These are phyloP conservation scores for Seladonia tumulorum DNA, from an alignment of 2,888 invertebrate genomes.

Conservation along the genomic window DNA sequence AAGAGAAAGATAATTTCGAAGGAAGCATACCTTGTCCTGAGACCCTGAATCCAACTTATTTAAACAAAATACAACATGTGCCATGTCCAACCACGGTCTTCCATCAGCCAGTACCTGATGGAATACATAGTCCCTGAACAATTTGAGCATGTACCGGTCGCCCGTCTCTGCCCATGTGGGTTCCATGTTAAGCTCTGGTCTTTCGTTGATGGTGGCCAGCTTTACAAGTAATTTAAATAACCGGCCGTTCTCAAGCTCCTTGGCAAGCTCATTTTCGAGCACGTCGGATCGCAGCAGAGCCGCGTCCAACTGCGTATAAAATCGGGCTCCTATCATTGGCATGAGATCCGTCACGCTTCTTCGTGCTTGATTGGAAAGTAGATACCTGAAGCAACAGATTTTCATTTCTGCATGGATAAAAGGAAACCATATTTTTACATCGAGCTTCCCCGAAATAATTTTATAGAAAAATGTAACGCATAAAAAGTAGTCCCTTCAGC, in stretches of 20 bases:
- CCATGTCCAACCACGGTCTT: conserved; percentile 97
- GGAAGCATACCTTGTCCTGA: conserved; percentile 88
- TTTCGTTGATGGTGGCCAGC: conserved; percentile 96
- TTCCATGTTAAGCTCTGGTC: conserved; percentile 98
- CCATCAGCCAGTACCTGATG: conserved; percentile 97
- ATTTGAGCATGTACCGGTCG: conserved; percentile 98
- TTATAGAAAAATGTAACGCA: background rate
- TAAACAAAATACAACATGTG: conserved; percentile 96
- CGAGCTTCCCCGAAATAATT: background rate
- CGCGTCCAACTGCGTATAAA: conserved; percentile 97
- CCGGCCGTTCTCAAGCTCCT: conserved; percentile 97
- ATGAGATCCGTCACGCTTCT: conserved; percentile 97
- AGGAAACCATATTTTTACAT: background rate
- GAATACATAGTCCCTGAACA: conserved; percentile 98
- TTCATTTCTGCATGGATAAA: conserved; percentile 1
- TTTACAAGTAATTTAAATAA: conserved; percentile 96
- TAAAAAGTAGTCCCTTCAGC: background rate
- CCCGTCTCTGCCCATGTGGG: conserved; percentile 99
- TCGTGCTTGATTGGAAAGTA: conserved; percentile 88
- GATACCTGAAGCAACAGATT: conserved; percentile 86
- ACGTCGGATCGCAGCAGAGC: conserved; percentile 94
- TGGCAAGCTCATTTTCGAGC: conserved; percentile 95
- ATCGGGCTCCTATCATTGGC: conserved; percentile 99
- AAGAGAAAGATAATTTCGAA: background rate
- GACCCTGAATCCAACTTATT: conserved; percentile 96